phyloP scores from a whole-genome alignment of 2,888 invertebrate species.

The Torymus aiolomorphi region DNA sequence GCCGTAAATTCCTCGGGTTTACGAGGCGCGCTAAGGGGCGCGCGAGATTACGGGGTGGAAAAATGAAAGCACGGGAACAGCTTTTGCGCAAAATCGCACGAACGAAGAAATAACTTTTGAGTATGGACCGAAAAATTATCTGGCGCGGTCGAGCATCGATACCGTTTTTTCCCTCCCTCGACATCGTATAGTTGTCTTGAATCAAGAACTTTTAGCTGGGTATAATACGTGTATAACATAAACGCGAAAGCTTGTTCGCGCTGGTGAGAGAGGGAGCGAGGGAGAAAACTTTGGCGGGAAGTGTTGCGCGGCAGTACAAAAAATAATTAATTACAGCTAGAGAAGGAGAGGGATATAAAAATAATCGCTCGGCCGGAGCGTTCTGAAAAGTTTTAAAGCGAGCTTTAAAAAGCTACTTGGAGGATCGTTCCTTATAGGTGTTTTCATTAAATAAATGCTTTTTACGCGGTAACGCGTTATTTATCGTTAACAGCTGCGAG shows the following conservation, averaged over 20 bases:
- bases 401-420: slow-evolving; percentile 4
- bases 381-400: neutral
- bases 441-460: neutral
- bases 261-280: too few relatives aligned
- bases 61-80: too few relatives aligned
- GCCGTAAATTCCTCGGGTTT: slow-evolving; percentile 37
- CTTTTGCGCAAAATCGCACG: too few relatives aligned
- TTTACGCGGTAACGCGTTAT: too few relatives aligned
- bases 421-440: slow-evolving; percentile 9
- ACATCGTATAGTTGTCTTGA: too few relatives aligned
- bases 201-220: slow-evolving; percentile 19
- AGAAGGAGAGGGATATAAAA: neutral
- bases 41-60: too few relatives aligned
- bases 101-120: too few relatives aligned
- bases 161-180: too few relatives aligned
- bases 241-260: neutral
- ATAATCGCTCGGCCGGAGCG: slow-evolving; percentile 6
- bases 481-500: too few relatives aligned
- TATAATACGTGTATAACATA: neutral
- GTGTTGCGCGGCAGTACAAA: neutral
- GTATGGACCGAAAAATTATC: too few relatives aligned
- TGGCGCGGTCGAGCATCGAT: too few relatives aligned
- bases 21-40: slow-evolving; percentile 36
- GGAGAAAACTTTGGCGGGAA: slow-evolving; percentile 9
- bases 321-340: slow-evolving; percentile 38